Evolutionary conservation across 2,888 invertebrate genomes (phyloP).

Genomic region (Oasisia sp.): DNA sequence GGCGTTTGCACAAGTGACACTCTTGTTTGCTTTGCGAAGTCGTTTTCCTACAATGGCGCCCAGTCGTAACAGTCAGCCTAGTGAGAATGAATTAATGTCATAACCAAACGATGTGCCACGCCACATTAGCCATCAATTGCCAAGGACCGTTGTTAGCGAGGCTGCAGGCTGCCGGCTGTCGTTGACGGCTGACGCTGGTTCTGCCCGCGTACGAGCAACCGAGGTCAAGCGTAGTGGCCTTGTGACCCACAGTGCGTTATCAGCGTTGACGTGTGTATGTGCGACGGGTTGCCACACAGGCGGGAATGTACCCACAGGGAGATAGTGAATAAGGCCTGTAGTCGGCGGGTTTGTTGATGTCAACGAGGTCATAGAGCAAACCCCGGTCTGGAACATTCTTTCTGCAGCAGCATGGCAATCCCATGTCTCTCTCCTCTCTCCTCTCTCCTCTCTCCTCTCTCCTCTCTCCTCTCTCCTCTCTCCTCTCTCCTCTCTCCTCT

Average conservation of each 20-base stretch:
- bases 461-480: too few species aligned
- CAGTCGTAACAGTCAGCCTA: not conserved
- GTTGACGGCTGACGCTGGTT: not conserved
- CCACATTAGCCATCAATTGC: not conserved
- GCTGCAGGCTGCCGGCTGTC: not conserved
- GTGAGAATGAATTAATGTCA: constrained; percentile 1
- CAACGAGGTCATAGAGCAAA: not conserved
- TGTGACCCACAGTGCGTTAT: not conserved
- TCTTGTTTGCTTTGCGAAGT: not conserved
- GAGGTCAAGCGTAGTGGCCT: constrained; percentile 1
- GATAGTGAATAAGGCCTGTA: not conserved
- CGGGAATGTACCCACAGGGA: not conserved
- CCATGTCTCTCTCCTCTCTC: not conserved
- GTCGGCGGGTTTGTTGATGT: not conserved
- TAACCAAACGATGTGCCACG: not conserved
- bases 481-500: too few species aligned
- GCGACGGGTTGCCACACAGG: not conserved
- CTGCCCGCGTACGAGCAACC: not conserved
- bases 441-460: too few species aligned
- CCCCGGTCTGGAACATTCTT: not conserved
- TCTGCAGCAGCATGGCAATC: not conserved
- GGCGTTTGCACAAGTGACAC: not conserved
- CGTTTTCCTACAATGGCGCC: not conserved
- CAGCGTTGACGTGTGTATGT: not conserved
- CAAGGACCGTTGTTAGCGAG: not conserved